These are phyloP conservation scores for Lepidocyrtinus sp. DNA, from an alignment of 2,888 invertebrate species.

Conservation along the genomic window DNA sequence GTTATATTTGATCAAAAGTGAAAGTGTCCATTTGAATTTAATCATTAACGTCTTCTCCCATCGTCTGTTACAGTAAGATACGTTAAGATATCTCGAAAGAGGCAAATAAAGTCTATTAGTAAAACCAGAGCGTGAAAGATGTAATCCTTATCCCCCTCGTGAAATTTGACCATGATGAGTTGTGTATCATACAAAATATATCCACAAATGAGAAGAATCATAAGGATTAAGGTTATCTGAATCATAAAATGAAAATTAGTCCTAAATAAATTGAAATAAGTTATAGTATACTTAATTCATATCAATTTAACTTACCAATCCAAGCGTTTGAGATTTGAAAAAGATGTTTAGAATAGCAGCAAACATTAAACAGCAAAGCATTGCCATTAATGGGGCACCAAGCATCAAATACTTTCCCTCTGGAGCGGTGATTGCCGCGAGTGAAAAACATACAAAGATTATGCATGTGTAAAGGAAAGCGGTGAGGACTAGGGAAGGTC, in stretches of 20 bases:
- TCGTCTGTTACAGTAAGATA: no score
- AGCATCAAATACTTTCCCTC: conserved; percentile 91
- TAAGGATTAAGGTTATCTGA: conserved; percentile 75
- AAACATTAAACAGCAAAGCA: conserved; percentile 84
- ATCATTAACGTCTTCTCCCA: no score
- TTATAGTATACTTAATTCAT: not conserved
- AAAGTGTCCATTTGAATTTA: no score
- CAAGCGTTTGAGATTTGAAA: conserved; percentile 85
- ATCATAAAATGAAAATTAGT: not conserved
- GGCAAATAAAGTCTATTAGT: conserved; percentile 94
- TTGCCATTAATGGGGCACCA: conserved; percentile 89
- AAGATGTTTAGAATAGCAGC: conserved; percentile 88
- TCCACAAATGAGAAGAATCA: no score
- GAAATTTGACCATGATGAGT: conserved; percentile 89
- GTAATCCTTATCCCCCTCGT: conserved; percentile 92
- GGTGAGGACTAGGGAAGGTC: conserved; percentile 90
- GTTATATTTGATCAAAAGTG: no score
- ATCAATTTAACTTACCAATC: conserved; percentile 78
- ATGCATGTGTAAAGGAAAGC: conserved; percentile 88
- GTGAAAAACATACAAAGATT: conserved; percentile 92
- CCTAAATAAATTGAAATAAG: not conserved
- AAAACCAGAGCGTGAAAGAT: conserved; percentile 91
- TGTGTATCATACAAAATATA: conserved; percentile 98
- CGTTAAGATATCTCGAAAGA: conserved; percentile 92
- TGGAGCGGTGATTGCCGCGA: conserved; percentile 86